phyloP scores from a whole-genome alignment of 2,113 vertebrate genomes.

The Gymnobelideus leadbeateri region DNA sequence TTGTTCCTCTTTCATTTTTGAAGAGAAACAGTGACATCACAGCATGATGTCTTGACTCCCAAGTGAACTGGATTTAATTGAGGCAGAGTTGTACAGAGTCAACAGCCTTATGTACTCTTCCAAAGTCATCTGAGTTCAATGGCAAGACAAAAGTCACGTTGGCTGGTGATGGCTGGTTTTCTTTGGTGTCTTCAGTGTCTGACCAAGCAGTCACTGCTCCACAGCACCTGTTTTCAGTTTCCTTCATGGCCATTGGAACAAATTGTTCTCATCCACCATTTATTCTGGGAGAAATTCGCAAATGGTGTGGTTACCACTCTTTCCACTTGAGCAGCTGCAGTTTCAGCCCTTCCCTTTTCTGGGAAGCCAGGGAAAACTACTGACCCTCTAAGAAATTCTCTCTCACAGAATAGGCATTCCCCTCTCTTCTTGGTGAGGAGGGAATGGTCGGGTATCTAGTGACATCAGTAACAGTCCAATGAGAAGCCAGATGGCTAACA shows the following conservation, averaged over 20 bases:
- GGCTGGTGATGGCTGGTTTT: neutral
- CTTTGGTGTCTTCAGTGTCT: neutral
- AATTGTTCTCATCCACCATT: neutral
- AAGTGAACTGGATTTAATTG: neutral
- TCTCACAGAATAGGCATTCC: conserved; percentile 76
- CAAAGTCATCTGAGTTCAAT: neutral
- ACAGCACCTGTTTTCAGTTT: neutral
- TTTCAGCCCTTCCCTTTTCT: conserved; percentile 22
- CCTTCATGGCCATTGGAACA: neutral
- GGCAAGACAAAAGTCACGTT: neutral
- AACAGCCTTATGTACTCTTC: neutral
- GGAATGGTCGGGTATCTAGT: conserved; percentile 57
- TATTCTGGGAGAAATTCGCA: neutral
- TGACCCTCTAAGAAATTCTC: conserved; percentile 76
- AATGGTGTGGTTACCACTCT: neutral
- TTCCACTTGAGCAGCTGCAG: conserved; percentile 59
- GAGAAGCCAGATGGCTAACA: conserved; percentile 58
- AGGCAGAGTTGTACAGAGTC: neutral
- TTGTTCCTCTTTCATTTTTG: neutral
- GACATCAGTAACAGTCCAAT: conserved; percentile 69
- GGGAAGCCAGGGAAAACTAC: conserved; percentile 31
- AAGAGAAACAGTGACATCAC: neutral
- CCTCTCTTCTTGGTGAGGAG: conserved; percentile 66
- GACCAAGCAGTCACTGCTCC: neutral
- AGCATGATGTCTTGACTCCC: neutral